A percentile compares a stretch with the other conserved stretches of the same genome.
Evolutionary conservation across 2,797 vertebrate species (phyloP).

Genomic region (Poeciliopsis gracilis): DNA sequence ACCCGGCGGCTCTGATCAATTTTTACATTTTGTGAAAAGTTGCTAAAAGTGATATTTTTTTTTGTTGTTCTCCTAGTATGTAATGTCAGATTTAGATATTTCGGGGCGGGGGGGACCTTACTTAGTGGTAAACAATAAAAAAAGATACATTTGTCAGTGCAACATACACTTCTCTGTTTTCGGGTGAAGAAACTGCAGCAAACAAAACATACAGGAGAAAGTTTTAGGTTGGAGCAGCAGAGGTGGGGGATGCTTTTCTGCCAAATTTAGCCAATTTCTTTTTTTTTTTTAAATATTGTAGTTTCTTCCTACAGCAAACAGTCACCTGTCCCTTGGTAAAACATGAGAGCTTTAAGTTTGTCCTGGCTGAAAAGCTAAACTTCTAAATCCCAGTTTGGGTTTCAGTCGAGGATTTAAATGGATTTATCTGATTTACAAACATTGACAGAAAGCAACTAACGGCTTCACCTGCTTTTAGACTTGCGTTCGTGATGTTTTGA

Average conservation of each 20-base stretch:
- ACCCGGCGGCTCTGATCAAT: not conserved
- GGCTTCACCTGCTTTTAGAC: not conserved
- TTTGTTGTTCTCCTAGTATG: not conserved
- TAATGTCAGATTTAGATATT: not conserved
- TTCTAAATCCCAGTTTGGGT: not conserved
- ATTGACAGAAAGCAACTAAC: not conserved
- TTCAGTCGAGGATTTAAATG: not conserved
- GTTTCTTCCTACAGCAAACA: not conserved
- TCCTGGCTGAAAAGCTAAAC: not conserved
- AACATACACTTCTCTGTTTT: not conserved
- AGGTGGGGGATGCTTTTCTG: not conserved
- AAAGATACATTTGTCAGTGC: not conserved
- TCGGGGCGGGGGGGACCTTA: too few relatives aligned
- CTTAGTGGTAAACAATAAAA: not conserved
- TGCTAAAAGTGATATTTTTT: not conserved
- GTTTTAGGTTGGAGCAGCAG: not conserved
- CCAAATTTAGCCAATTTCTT: not conserved
- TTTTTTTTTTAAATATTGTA: not conserved
- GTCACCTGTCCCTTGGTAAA: not conserved
- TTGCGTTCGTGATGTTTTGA: slow-evolving; percentile 8
- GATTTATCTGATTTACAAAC: not conserved
- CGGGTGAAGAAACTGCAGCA: not conserved
- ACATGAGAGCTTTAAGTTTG: not conserved
- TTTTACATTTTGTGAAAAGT: not conserved
- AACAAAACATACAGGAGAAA: not conserved